Evolutionary conservation across 2,797 vertebrate species (phyloP).

Genomic region (Cossypha heuglini): DNA sequence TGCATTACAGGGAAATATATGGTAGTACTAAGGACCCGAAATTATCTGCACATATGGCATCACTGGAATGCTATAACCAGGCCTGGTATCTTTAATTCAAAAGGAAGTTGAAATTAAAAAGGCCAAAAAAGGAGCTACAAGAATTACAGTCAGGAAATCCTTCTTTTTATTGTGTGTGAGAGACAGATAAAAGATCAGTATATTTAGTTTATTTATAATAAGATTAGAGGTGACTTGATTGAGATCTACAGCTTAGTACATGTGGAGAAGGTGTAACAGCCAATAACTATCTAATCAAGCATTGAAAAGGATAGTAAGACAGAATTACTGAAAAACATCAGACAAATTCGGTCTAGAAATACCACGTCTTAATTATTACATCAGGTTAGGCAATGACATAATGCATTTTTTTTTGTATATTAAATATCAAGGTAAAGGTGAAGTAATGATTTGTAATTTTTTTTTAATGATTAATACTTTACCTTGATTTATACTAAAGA

Average conservation of each 20-base stretch:
- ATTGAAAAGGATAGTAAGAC: not conserved
- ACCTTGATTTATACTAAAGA: not conserved
- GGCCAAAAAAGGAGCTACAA: not conserved
- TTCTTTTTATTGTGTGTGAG: not conserved
- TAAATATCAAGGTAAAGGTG: not conserved
- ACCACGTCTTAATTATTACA: not conserved
- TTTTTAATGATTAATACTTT: not conserved
- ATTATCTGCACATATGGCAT: constrained; percentile 60
- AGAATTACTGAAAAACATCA: not conserved
- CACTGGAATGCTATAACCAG: constrained; percentile 5
- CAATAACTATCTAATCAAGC: not conserved
- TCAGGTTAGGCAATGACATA: not conserved
- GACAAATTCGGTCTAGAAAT: not conserved
- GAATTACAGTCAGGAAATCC: not conserved
- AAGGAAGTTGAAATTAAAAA: constrained; percentile 28
- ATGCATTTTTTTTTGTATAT: not conserved
- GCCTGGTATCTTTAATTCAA: constrained; percentile 16
- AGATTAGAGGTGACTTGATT: not conserved
- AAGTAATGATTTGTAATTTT: not conserved
- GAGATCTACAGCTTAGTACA: not conserved
- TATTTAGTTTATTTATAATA: not conserved
- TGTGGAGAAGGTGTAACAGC: not conserved
- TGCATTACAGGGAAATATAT: constrained; percentile 52
- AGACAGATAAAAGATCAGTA: not conserved
- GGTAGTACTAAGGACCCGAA: constrained; percentile 43